Evolutionary conservation across 2,797 vertebrate genomes (phyloP), one percentile per base, ranked within the genome.

Genomic region (Cynopterus sphinx): DNA sequence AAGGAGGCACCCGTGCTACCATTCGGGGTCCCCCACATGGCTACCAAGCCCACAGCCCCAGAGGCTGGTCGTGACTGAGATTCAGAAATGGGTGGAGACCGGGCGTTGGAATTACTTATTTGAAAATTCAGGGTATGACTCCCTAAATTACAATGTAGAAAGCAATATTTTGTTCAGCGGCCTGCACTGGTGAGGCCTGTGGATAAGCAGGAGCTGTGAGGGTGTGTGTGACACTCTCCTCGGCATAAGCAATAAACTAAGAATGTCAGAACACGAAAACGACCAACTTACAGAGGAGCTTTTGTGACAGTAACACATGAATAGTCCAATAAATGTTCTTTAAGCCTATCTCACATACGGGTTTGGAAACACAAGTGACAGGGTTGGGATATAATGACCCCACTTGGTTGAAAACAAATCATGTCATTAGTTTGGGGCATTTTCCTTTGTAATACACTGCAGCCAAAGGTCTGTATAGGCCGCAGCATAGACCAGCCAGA

Each of bases 341-440:
- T 41, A 65, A 46, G 28, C 21, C 26, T 43, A 21, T 74, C 21
- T 78, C 4, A 55, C 26, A 16, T 15, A 28, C 19, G 39, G 75
- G 46, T 41, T 93, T 90, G 93, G 73, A 82, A 88, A 92, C 70
- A 55, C 65, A 63, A 70, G 36, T 53, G 59, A 71, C 28, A 74
- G 51, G 15, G 63, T 39, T 82, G 86, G 88, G 88, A 74, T 36
- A 59, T 17, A 77, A 46, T 82, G 67, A 71, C 28, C 83, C 31
- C 16, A 43, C 46, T 87, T n/a, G 55, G 36, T 17, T 41, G 83
- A 70, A 92, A 88, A 96, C 70, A 57, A 73, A 33, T 9, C 17
- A 24, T 16, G 46, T 17, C 15, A 28, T 75, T 51, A 13, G 46
- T 28, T 83, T 59, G 22, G 49, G 84, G 79, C 33, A 5, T 68